These are phyloP conservation scores for Catotricha subobsoleta DNA, from an alignment of 2,888 invertebrate genomes.

Conservation along the genomic window DNA sequence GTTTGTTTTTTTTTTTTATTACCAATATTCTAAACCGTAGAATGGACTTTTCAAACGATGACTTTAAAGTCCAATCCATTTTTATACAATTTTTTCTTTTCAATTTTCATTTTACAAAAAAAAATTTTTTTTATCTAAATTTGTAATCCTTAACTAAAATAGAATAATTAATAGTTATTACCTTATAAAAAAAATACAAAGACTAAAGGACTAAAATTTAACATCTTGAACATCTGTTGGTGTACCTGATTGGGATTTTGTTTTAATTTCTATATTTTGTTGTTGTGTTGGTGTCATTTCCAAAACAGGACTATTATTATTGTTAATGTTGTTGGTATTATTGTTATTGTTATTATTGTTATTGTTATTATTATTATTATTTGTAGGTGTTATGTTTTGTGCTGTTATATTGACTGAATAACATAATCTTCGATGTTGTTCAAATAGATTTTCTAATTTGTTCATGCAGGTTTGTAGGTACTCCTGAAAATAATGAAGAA, in stretches of 20 bases:
- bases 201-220: slow-evolving; percentile 7
- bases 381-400: slow-evolving; percentile 1
- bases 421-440: slow-evolving; percentile 3
- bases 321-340: background rate
- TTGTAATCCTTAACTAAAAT: too few relatives aligned
- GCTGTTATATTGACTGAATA: slow-evolving; percentile 4
- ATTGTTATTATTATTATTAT: background rate
- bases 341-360: background rate
- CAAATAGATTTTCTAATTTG: slow-evolving; percentile 6
- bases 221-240: slow-evolving; percentile 9
- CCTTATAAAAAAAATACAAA: too few relatives aligned
- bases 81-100: too few relatives aligned
- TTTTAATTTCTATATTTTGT: slow-evolving; percentile 2
- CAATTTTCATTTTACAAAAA: too few relatives aligned
- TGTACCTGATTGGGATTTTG: slow-evolving; percentile 7
- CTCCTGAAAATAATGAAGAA: background rate
- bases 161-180: too few relatives aligned
- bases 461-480: slow-evolving; percentile 5
- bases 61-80: too few relatives aligned
- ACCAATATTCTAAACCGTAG: too few relatives aligned
- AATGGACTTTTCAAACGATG: too few relatives aligned
- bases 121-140: too few relatives aligned
- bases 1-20: too few relatives aligned
- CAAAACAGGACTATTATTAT: background rate
- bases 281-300: slow-evolving; percentile 2